Evolutionary conservation across 2,888 invertebrate genomes (phyloP).

Genomic region (Cremastobaeus sp.): DNA sequence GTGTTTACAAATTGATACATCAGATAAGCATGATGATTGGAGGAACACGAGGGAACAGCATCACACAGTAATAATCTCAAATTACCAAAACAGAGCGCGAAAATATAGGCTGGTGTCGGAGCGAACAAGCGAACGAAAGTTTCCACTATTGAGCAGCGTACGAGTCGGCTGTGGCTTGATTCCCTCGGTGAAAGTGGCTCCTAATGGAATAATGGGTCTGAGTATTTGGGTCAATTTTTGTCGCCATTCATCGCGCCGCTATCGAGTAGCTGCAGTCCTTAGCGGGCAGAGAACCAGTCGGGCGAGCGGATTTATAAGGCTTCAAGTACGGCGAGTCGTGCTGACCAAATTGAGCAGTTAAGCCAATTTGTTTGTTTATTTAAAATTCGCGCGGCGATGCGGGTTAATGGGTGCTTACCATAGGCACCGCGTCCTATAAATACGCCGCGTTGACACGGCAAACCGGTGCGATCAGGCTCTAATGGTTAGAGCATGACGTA

Average conservation of each 20-base stretch:
- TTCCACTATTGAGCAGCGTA: too few relatives aligned
- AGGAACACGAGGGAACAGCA: too few relatives aligned
- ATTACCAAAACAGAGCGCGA: too few relatives aligned
- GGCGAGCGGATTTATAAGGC: conserved; percentile 32
- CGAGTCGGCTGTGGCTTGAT: not conserved
- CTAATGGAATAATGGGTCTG: conserved; percentile 36
- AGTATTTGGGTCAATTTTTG: conserved; percentile 49
- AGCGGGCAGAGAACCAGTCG: conserved; percentile 17
- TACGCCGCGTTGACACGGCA: conserved; percentile 20
- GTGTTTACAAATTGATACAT: too few relatives aligned
- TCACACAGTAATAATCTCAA: too few relatives aligned
- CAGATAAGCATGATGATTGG: too few relatives aligned
- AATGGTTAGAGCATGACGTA: conserved; percentile 39
- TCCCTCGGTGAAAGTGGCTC: conserved; percentile 21
- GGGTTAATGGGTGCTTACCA: conserved; percentile 23
- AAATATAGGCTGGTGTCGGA: too few relatives aligned
- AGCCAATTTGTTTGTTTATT: conserved; percentile 19
- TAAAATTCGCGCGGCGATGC: conserved; percentile 5
- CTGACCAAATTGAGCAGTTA: conserved; percentile 33
- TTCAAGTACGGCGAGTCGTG: not conserved
- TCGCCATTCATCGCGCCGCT: conserved; percentile 8
- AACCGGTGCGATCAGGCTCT: conserved; percentile 12
- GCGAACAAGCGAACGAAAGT: not conserved
- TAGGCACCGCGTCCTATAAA: conserved; percentile 22
- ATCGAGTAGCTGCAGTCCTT: conserved; percentile 19